Conservation (phyloP, 2,797 vertebrate genomes). For the Clarias platycephalus region DNA sequence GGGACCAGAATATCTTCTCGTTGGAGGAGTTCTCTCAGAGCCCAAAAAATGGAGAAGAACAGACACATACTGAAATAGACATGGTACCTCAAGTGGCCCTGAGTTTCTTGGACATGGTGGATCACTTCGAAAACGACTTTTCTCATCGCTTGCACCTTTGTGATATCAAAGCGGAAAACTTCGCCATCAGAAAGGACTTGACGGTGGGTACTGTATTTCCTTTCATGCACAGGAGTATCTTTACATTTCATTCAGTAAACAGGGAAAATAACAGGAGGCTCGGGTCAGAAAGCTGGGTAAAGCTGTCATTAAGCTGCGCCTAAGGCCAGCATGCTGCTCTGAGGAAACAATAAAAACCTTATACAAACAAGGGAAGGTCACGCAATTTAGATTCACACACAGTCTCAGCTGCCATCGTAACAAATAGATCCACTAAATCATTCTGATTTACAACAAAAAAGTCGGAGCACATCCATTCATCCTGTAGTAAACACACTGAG, state of each 20-base stretch:
- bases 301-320: slow-evolving; percentile 34
- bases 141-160: slow-evolving; percentile 91
- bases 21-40: slow-evolving; percentile 70
- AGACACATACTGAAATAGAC: slow-evolving; percentile 62
- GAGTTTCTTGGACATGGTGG: slow-evolving; percentile 93
- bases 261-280: slow-evolving; percentile 4
- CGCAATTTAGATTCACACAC: slow-evolving; percentile 20
- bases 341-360: slow-evolving; percentile 31
- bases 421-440: slow-evolving; percentile 24
- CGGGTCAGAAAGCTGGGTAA: not conserved
- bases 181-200: slow-evolving; percentile 89
- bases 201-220: slow-evolving; percentile 73
- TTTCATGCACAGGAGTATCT: not conserved
- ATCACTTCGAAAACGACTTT: slow-evolving; percentile 92
- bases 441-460: slow-evolving; percentile 16
- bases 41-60: slow-evolving; percentile 22
- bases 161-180: slow-evolving; percentile 96
- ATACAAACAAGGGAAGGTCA: slow-evolving; percentile 33
- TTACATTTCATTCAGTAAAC: not conserved
- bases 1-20: slow-evolving; percentile 88
- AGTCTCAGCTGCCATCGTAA: not conserved
- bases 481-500: not conserved
- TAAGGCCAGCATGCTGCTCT: slow-evolving; percentile 10
- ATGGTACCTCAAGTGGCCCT: slow-evolving; percentile 85
- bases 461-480: not conserved